These are phyloP conservation scores for Lagenorhynchus albirostris DNA, from an alignment of 2,113 vertebrate genomes.

Conservation along the genomic window DNA sequence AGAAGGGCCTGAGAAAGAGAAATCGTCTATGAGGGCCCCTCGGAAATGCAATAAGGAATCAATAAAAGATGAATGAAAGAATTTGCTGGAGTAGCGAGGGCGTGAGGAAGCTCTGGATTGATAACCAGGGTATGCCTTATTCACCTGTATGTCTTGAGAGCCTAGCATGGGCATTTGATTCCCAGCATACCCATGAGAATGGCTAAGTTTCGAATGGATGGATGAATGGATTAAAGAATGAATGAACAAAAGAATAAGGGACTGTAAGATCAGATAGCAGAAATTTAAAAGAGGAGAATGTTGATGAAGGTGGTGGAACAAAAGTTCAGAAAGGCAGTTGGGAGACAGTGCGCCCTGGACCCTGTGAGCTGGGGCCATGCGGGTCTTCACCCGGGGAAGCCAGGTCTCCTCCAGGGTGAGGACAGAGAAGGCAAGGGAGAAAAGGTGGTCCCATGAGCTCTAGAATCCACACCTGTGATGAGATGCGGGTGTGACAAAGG, in stretches of 20 bases:
- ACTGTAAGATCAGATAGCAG: neutral
- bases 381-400: neutral
- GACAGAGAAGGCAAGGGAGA: neutral
- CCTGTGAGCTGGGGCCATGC: rapidly evolving
- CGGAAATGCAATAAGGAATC: neutral
- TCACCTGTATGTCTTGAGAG: neutral
- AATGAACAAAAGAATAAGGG: neutral
- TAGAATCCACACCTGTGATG: neutral
- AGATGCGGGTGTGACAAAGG: neutral
- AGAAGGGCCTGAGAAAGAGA: neutral
- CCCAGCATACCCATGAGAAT: neutral
- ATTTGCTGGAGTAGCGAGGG: neutral
- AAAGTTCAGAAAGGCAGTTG: neutral
- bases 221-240: neutral
- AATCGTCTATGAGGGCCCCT: neutral
- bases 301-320: neutral
- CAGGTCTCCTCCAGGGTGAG: neutral
- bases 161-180: neutral
- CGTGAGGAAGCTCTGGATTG: too few relatives aligned
- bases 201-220: neutral
- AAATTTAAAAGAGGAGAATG: neutral
- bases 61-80: neutral
- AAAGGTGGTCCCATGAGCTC: neutral
- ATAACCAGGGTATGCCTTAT: too few relatives aligned
- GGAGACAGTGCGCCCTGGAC: too few relatives aligned